A percentile compares a stretch with the other conserved stretches of the same genome.
These are phyloP conservation scores for Tortricodes alternella DNA, from an alignment of 2,888 invertebrate species.

Conservation along the genomic window DNA sequence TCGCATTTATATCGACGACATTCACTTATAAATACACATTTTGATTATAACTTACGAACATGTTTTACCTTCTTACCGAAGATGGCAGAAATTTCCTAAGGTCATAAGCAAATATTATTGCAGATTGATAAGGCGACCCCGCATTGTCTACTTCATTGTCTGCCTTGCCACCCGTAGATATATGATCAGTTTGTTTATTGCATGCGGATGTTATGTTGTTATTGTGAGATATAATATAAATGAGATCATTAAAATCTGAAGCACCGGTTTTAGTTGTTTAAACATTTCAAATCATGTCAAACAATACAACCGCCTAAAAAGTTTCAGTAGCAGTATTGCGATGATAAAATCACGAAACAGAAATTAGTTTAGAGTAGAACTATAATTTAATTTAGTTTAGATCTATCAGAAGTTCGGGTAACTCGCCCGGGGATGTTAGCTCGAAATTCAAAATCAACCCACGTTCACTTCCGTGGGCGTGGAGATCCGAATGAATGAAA, in stretches of 20 bases:
- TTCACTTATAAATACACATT: no score
- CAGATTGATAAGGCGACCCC: constrained; percentile 61
- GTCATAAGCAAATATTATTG: constrained; percentile 62
- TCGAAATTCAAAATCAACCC: constrained; percentile 41
- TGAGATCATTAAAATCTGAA: constrained; percentile 10
- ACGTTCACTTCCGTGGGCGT: constrained; percentile 47
- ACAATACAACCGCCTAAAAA: constrained; percentile 6
- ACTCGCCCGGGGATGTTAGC: constrained; percentile 17
- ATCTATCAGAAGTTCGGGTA: constrained; percentile 11
- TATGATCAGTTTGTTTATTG: constrained; percentile 31
- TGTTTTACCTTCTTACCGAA: constrained; percentile 34
- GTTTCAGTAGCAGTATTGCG: neutral
- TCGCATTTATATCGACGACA: no score
- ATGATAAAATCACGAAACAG: constrained; percentile 1
- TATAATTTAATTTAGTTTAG: constrained; percentile 25
- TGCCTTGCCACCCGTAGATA: constrained; percentile 31
- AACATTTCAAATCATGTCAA: constrained; percentile 5
- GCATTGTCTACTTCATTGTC: constrained; percentile 60
- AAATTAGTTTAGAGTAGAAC: constrained; percentile 18
- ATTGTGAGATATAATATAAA: constrained; percentile 25
- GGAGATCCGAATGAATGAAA: constrained; percentile 66
- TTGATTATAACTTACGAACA: constrained; percentile 27
- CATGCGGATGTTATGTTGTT: constrained; percentile 37
- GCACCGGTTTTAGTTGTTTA: neutral
- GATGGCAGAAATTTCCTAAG: constrained; percentile 57